Base-by-base conservation (phyloP, 2,113 vertebrate genomes). In the Geococcyx californianus region DNA sequence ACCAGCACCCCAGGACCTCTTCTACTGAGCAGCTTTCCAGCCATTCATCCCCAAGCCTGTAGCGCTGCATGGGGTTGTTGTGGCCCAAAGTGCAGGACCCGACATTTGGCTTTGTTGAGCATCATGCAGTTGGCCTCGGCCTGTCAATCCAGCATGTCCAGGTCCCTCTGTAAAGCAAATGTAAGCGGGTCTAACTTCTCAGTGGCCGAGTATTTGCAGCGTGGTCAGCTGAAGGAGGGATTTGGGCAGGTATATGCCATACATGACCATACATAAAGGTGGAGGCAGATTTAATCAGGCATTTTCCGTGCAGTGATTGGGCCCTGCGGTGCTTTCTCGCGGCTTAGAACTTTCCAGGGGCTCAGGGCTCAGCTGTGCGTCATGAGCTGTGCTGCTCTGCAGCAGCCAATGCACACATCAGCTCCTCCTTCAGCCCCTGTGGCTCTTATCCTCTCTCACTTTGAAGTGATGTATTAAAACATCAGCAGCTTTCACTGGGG, bases 291-390 rank as follows among this genome's bases (percentile, higher is more conserved):
- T 86, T 55, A 63, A 13, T n/a, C 3, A 11, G 44, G 45, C 5
- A 2, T 84, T 73, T 66, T 56, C 23, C 56, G 11, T 1, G 3
- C 0, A 1, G 25, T 45, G 20, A 18, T 31, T 3, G 2, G 5
- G 19, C 17, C 59, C 38, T 56, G 23, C 2, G 0, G 28, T 88
- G 78, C 40, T 73, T 79, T 85, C 56, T 36, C 3, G 1, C 29
- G 24, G n/a, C 59, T 66, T 21, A 16, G 63, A 66, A 29, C 38
- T 70, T 84, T 63, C 31, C 1, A 0, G 47, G 58, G 20, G 6
- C 67, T 66, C 2, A 4, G 36, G 33, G 20, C 59, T 89, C 2
- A 0, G 26, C 68, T 52, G 51, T 77, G 20, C 10, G 4, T 91
- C 92, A 66, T 1, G 1, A 74, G 36, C 49, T 6, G 6, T 31